These are phyloP conservation scores for Natrix natrix DNA, from an alignment of 2,797 vertebrate genomes.

Conservation along the genomic window DNA sequence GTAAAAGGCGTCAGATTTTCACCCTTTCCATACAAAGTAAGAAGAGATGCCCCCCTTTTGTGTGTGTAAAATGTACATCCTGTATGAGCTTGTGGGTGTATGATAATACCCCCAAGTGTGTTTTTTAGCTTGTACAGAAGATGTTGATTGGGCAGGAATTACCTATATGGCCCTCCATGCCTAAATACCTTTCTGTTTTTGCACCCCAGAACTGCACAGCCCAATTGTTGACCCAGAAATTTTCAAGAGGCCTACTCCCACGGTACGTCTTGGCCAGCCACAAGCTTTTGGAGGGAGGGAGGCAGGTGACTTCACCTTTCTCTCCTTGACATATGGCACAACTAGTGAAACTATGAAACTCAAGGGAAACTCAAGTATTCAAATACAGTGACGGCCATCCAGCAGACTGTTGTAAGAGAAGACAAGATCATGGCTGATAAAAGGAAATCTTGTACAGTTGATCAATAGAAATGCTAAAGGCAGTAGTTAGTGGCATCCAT, in stretches of 20 bases:
- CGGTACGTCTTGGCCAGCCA: background rate
- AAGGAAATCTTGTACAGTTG: background rate
- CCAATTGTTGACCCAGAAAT: background rate
- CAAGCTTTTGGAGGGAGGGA: background rate
- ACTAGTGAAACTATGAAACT: background rate
- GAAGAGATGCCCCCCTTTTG: background rate
- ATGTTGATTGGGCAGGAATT: background rate
- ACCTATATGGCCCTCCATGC: background rate
- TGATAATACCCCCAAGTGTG: background rate
- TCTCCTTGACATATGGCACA: background rate
- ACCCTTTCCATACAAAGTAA: background rate
- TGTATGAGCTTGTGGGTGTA: background rate
- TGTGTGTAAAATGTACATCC: background rate
- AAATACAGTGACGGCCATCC: background rate
- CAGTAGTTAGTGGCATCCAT: background rate
- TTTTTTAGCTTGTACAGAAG: background rate
- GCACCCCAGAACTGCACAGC: background rate
- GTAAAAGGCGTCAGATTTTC: background rate
- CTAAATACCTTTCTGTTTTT: background rate
- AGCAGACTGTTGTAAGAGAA: background rate
- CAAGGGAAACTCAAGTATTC: background rate
- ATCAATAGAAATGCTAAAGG: background rate
- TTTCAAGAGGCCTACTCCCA: background rate
- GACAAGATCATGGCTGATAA: background rate
- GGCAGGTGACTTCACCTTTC: background rate